Base-by-base conservation (phyloP, 2,888 invertebrate genomes). In the Polietes domitor region DNA sequence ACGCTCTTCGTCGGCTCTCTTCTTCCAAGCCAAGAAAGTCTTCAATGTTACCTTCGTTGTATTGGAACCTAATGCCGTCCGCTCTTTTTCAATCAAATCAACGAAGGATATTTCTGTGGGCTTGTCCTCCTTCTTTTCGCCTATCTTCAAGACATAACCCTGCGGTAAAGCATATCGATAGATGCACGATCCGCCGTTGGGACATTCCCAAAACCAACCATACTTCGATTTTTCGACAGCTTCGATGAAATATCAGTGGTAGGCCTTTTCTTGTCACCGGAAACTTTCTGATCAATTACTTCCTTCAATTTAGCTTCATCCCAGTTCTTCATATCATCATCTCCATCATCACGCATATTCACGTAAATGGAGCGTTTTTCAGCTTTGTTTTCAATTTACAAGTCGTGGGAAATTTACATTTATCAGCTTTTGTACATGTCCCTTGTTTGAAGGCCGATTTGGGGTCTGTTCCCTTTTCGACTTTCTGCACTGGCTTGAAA, bases 151-250 rank as follows among this genome's bases (percentile, higher is more conserved):
- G 1, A 98, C 97, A 92, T 98, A 99, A 76, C 99, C 99, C 58
- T 97, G 94, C 0, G 98, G 98, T 83, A 98, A 92, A 0, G 98
- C 98, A 90, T 98, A 98, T 0, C 91, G 94, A 92, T 99, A 99
- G 89, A 98, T 97, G 92, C 99, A 99, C 89, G 95, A 97, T 58
- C 94, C 94, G 10, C 98, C 98, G 61, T 97, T 95, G 0, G 99
- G 99, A 93, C 99, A 99, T 89, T 97, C 96, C 99, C 99, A 99
- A 92, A 99, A 99, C 99, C 99, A 99, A 83, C 99, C 99, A 90
- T 99, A 99, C 92, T 99, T 99, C 10, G 96, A 96, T 91, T 96
- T 97, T 91, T 99, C 99, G 0, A 99, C 98, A 2, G 99, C 99
- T 92, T 99, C 98, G 88, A 99, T 92, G 93, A 99, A 99, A 99